Evolutionary conservation across 2,797 vertebrate species (phyloP).

Genomic region (Hylomyscus alleni): DNA sequence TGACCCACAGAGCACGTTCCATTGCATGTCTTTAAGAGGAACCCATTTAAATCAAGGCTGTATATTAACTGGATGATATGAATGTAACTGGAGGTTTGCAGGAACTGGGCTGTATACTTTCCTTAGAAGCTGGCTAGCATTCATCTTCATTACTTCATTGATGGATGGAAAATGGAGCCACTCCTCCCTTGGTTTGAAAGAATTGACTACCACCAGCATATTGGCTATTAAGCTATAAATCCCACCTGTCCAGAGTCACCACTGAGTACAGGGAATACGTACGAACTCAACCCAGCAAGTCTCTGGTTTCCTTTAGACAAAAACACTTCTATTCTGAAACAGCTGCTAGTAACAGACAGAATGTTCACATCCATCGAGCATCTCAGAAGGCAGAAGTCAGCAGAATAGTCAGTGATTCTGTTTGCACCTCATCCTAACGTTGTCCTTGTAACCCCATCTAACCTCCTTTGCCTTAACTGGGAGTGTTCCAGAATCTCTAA

Average conservation of each 20-base stretch:
- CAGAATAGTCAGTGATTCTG: neutral
- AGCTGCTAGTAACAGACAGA: neutral
- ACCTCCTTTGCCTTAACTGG: neutral
- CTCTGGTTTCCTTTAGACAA: constrained; percentile 15
- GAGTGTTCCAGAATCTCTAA: neutral
- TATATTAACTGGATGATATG: neutral
- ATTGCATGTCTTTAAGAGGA: neutral
- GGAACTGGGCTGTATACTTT: neutral
- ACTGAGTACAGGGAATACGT: neutral
- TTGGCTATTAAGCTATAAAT: neutral
- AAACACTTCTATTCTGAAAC: constrained; percentile 8
- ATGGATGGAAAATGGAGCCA: neutral
- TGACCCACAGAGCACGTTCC: neutral
- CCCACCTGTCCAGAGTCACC: neutral
- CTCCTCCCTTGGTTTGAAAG: neutral
- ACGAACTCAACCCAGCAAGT: neutral
- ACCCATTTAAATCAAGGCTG: neutral
- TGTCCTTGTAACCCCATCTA: neutral
- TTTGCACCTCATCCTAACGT: neutral
- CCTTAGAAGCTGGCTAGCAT: neutral
- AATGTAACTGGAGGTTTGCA: neutral
- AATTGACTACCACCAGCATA: neutral
- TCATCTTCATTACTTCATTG: neutral
- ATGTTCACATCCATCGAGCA: neutral
- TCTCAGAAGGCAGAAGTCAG: neutral